phyloP scores from a whole-genome alignment of 2,797 vertebrate genomes.

The Graptemys geographica region DNA sequence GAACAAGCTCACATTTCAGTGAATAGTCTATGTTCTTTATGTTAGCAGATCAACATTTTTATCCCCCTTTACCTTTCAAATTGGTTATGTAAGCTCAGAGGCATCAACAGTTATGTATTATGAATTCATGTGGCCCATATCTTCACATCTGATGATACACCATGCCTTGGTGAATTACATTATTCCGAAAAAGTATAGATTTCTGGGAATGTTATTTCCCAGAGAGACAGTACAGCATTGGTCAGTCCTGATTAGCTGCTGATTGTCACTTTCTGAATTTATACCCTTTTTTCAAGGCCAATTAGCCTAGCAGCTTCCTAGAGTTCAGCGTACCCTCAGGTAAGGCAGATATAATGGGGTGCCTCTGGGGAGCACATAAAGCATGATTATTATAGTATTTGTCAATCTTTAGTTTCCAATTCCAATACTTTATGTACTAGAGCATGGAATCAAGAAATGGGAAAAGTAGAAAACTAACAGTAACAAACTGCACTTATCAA shows the following conservation, averaged over 20 bases:
- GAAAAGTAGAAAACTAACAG: background rate
- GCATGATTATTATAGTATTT: background rate
- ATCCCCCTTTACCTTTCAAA: background rate
- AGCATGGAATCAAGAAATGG: background rate
- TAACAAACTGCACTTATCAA: background rate
- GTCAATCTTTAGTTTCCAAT: background rate
- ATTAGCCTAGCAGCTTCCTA: background rate
- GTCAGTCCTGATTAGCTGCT: background rate
- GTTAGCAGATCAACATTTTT: background rate
- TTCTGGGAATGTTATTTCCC: background rate
- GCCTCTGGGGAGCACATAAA: background rate
- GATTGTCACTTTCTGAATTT: background rate
- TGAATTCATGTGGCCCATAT: background rate
- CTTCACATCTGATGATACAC: background rate
- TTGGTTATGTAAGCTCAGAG: background rate
- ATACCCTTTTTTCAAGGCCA: background rate
- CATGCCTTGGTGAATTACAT: background rate
- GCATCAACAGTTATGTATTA: background rate
- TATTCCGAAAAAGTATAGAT: background rate
- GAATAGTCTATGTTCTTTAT: background rate
- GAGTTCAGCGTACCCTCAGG: background rate
- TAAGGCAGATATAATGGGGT: background rate
- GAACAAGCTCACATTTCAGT: background rate
- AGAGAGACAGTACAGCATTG: background rate
- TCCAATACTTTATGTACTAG: background rate